Evolutionary conservation across 2,113 vertebrate species (phyloP).

Genomic region (Lutjanus erythropterus): DNA sequence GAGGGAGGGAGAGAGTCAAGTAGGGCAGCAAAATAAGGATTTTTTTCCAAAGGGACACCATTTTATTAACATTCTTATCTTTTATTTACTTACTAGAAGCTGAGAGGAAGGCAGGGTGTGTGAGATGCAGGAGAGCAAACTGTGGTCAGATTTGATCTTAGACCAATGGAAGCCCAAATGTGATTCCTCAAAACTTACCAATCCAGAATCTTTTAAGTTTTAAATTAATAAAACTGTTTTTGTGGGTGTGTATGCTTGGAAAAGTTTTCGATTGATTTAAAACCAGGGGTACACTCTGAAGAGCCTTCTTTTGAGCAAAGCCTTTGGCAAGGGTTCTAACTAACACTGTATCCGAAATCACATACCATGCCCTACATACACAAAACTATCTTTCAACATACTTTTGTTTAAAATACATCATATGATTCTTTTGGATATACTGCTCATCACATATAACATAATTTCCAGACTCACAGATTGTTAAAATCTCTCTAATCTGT

Average conservation of each 20-base stretch:
- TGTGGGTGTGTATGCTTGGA: too few relatives aligned
- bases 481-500: too few relatives aligned
- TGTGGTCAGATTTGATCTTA: not conserved
- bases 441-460: too few relatives aligned
- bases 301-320: too few relatives aligned
- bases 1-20: not conserved
- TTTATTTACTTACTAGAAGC: conserved; percentile 17
- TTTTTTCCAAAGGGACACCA: not conserved
- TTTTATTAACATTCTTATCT: conserved; percentile 24
- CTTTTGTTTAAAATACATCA: too few relatives aligned
- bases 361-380: too few relatives aligned
- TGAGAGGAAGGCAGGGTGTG: not conserved
- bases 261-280: not conserved
- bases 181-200: conserved; percentile 10
- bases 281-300: too few relatives aligned
- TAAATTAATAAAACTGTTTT: not conserved
- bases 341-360: too few relatives aligned
- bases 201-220: conserved; percentile 14
- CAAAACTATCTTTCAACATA: too few relatives aligned
- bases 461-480: too few relatives aligned
- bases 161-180: conserved; percentile 14
- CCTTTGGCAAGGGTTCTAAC: too few relatives aligned
- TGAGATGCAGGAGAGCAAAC: not conserved
- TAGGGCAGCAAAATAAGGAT: not conserved
- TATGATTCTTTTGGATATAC: too few relatives aligned